Conservation (phyloP, 2,888 invertebrate species). For the Cerastoderma edule region DNA sequence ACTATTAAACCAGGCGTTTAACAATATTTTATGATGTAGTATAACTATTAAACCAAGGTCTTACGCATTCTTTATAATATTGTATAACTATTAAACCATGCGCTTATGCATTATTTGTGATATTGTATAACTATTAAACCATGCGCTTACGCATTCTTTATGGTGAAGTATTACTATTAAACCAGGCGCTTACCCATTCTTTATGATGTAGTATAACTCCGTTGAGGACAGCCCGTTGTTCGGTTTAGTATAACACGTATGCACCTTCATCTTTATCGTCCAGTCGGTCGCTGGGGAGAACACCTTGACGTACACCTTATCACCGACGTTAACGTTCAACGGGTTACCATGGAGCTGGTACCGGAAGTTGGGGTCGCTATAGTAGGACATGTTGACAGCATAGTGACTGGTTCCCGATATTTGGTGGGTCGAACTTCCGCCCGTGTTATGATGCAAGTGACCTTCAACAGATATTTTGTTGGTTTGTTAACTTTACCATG, state of each 20-base stretch:
- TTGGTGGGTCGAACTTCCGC: slow-evolving; percentile 10
- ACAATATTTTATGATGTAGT: no score
- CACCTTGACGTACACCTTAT: slow-evolving; percentile 57
- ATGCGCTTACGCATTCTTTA: slow-evolving; percentile 46
- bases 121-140: neutral
- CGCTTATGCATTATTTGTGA: no score
- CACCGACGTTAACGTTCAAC: slow-evolving; percentile 37
- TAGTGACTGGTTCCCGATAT: slow-evolving; percentile 41
- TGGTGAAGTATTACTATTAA: slow-evolving; percentile 39
- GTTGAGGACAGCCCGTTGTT: slow-evolving; percentile 24
- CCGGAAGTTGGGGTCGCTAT: slow-evolving; percentile 40
- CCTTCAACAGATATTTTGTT: neutral
- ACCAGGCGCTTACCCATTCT: slow-evolving; percentile 40
- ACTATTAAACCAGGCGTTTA: no score
- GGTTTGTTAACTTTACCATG: neutral
- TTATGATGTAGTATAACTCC: slow-evolving; percentile 44
- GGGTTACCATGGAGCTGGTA: slow-evolving; percentile 40
- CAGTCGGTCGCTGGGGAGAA: slow-evolving; percentile 47
- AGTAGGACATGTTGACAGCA: slow-evolving; percentile 46
- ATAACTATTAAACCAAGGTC: no score
- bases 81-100: no score
- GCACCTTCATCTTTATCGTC: slow-evolving; percentile 51
- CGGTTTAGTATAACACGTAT: slow-evolving; percentile 56
- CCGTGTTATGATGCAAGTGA: slow-evolving; percentile 3
- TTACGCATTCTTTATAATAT: no score